Evolutionary conservation across 2,797 vertebrate species (phyloP).

Genomic region (Anisognathus igniventris): DNA sequence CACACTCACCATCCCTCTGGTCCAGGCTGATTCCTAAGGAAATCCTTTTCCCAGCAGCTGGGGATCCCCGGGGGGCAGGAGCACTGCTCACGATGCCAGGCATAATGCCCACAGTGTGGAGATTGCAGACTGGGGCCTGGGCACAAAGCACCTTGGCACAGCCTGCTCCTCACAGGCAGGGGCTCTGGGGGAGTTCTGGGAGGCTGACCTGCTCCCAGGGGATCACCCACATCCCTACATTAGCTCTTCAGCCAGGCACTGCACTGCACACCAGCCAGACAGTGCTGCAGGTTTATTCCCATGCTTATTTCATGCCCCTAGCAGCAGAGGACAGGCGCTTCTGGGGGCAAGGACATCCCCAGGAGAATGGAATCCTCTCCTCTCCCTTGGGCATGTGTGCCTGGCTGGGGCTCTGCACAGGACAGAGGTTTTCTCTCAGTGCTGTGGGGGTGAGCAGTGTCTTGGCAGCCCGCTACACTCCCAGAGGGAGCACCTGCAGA

Average conservation of each 20-base stretch:
- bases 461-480: rapidly evolving
- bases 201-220: neutral
- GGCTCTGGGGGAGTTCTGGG: neutral
- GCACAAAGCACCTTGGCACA: neutral
- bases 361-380: neutral
- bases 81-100: rapidly evolving
- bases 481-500: neutral
- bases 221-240: neutral
- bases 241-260: neutral
- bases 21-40: neutral
- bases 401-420: neutral
- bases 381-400: rapidly evolving
- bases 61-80: neutral
- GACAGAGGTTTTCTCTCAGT: neutral
- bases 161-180: neutral
- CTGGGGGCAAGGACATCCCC: neutral
- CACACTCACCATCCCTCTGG: neutral
- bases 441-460: neutral
- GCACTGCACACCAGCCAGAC: rapidly evolving
- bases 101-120: rapidly evolving
- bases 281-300: rapidly evolving
- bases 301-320: rapidly evolving
- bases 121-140: too few species aligned
- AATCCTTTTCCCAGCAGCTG: neutral
- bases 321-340: rapidly evolving